phyloP scores from a whole-genome alignment of 1,140 invertebrate species.

The Varroa destructor region DNA sequence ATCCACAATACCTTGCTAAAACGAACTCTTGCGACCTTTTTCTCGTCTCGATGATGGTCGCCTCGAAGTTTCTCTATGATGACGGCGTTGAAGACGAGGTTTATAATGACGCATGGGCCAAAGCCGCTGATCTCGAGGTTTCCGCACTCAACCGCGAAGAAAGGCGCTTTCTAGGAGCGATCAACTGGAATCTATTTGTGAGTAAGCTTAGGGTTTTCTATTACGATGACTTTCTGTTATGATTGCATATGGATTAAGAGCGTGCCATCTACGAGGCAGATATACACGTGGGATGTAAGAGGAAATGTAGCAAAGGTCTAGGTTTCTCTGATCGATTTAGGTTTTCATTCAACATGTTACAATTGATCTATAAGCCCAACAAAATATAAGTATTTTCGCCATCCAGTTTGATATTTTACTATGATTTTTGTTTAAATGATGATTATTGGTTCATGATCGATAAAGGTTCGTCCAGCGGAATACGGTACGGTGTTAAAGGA shows the following conservation, averaged over 20 bases:
- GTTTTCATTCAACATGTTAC: not conserved
- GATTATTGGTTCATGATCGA: too few species aligned
- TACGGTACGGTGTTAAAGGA: not conserved
- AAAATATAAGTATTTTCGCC: too few species aligned
- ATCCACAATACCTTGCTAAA: constrained; percentile 64
- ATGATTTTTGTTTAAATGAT: too few species aligned
- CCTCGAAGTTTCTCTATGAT: constrained; percentile 83
- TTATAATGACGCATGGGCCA: constrained; percentile 60
- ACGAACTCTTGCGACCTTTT: constrained; percentile 76
- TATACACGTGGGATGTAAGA: not conserved
- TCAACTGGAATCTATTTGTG: constrained; percentile 41
- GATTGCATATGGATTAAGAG: not conserved
- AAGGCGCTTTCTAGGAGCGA: constrained; percentile 70
- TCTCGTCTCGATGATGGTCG: constrained; percentile 84
- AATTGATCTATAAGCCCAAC: not conserved
- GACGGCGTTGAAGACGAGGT: constrained; percentile 70
- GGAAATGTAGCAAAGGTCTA: not conserved
- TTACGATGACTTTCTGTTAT: not conserved
- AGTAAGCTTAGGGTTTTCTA: not conserved
- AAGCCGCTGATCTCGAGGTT: constrained; percentile 56
- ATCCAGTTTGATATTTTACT: not conserved
- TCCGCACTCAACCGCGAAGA: constrained; percentile 67
- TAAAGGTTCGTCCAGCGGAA: constrained; percentile 8
- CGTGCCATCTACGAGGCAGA: not conserved
- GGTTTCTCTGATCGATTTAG: not conserved